Conservation (phyloP, 2,113 vertebrate species). For the Takifugu flavidus region DNA sequence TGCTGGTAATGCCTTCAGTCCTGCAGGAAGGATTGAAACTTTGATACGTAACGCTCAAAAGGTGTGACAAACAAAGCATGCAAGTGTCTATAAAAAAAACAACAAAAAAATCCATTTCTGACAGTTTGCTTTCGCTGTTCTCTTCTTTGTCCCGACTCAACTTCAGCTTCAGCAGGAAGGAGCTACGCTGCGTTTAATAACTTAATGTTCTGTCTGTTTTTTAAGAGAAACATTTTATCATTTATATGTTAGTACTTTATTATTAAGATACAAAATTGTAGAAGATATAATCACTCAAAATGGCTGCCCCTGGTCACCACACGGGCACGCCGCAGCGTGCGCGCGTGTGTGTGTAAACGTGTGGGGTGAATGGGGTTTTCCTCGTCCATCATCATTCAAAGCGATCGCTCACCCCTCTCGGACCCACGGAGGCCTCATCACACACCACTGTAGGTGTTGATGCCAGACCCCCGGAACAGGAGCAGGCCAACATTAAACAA, state of each 20-base stretch:
- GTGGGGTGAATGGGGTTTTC: constrained; percentile 17
- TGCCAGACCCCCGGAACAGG: constrained; percentile 19
- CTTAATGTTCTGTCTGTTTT: no score
- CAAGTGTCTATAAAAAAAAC: constrained; percentile 11
- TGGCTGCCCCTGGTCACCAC: constrained; percentile 41
- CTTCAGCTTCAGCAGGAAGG: not conserved
- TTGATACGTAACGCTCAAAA: constrained; percentile 39
- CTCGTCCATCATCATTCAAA: constrained; percentile 34
- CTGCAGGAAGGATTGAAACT: constrained; percentile 51
- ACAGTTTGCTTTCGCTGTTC: not conserved
- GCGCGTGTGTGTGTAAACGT: not conserved
- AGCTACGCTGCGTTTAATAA: constrained; percentile 41
- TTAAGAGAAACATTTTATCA: no score
- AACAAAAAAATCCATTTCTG: not conserved
- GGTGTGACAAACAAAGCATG: constrained; percentile 50
- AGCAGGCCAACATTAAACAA: constrained; percentile 50
- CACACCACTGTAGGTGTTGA: constrained; percentile 35
- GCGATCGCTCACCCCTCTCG: constrained; percentile 26
- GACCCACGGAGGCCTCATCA: constrained; percentile 51
- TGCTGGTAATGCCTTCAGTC: constrained; percentile 58
- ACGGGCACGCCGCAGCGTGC: constrained; percentile 10
- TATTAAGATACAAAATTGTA: no score
- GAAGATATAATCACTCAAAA: constrained; percentile 26
- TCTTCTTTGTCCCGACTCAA: not conserved
- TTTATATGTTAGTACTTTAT: no score